phyloP scores from a whole-genome alignment of 2,113 vertebrate species.

The Hyaena hyaena region DNA sequence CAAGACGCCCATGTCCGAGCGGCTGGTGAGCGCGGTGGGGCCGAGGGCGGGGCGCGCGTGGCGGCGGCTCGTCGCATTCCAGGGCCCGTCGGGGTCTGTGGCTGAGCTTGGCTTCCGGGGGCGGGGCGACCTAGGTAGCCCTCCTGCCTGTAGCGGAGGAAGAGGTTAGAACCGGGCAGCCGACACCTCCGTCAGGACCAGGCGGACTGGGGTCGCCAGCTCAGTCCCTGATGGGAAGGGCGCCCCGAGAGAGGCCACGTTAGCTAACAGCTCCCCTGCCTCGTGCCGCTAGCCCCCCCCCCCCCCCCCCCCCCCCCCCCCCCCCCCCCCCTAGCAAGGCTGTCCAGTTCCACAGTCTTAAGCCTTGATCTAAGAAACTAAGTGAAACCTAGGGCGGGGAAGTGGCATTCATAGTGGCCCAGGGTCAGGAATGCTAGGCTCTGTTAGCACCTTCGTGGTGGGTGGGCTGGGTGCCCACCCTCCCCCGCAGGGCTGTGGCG shows the following conservation, averaged over 20 bases:
- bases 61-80: background rate
- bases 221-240: background rate
- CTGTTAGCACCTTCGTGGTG: too few relatives aligned
- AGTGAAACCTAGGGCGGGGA: background rate
- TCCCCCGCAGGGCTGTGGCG: too few relatives aligned
- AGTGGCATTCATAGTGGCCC: fast-evolving
- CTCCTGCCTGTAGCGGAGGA: background rate
- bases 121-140: background rate
- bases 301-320: too few relatives aligned
- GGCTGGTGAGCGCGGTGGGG: conserved; percentile 92
- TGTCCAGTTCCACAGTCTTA: background rate
- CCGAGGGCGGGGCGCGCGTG: background rate
- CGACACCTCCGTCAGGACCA: background rate
- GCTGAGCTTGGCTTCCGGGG: background rate
- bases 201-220: background rate
- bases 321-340: background rate
- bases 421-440: background rate
- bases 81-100: background rate
- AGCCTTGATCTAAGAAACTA: background rate
- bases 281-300: too few relatives aligned
- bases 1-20: conserved; percentile 98
- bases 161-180: background rate
- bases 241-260: background rate
- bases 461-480: background rate
- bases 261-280: background rate